A percentile compares a stretch with the other conserved stretches of the same genome.
Conservation (phyloP, 2,113 vertebrate genomes). For the Nibea coibor region DNA sequence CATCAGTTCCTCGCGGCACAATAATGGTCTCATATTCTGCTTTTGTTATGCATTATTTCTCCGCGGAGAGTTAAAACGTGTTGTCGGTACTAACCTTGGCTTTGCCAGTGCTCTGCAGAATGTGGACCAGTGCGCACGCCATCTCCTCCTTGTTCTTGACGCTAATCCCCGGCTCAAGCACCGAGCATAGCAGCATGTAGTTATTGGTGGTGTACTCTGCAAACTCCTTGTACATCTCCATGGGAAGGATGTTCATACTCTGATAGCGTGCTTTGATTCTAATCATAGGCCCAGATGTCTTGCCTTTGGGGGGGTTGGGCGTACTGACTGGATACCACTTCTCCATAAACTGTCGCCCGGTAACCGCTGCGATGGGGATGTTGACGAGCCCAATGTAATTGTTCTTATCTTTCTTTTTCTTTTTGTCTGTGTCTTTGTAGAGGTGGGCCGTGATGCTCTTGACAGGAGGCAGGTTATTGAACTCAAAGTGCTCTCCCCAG, state of each 20-base stretch:
- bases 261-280: constrained; percentile 97
- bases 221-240: constrained; percentile 99
- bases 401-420: constrained; percentile 99
- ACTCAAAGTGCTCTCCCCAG: constrained; percentile 99
- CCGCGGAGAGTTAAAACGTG: neutral
- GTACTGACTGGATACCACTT: constrained; percentile 96
- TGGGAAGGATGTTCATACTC: constrained; percentile 97
- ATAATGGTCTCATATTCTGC: neutral
- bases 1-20: constrained; percentile 9
- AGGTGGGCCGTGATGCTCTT: constrained; percentile 93
- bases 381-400: constrained; percentile 95
- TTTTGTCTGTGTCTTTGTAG: constrained; percentile 98
- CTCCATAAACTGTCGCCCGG: constrained; percentile 94
- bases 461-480: constrained; percentile 94
- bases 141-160: constrained; percentile 99
- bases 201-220: constrained; percentile 98
- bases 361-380: constrained; percentile 89
- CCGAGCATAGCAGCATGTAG: constrained; percentile 95
- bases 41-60: constrained; percentile 15
- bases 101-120: constrained; percentile 98
- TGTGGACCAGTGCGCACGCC: constrained; percentile 96
- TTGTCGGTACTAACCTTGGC: constrained; percentile 89
- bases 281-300: constrained; percentile 93
- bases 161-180: constrained; percentile 95
- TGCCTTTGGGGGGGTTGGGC: constrained; percentile 93